phyloP scores from a whole-genome alignment of 2,888 invertebrate species.

The Thymelicus sylvestris region DNA sequence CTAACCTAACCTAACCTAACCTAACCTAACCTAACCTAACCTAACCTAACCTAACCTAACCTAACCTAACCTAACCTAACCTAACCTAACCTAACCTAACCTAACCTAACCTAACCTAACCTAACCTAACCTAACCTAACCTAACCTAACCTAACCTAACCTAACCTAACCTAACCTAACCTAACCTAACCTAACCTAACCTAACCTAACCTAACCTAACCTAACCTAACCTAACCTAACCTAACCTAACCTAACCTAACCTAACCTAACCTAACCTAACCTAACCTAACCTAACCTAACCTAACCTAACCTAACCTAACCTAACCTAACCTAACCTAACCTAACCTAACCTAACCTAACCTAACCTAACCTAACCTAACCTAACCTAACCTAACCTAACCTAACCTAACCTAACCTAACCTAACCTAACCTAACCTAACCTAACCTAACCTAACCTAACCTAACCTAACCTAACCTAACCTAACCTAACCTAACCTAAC shows the following conservation, averaged over 20 bases:
- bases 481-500: conserved; percentile 7
- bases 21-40: no score
- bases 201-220: conserved; percentile 10
- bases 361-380: conserved; percentile 7
- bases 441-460: conserved; percentile 7
- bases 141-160: conserved; percentile 10
- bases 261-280: conserved; percentile 10
- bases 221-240: conserved; percentile 10
- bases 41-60: no score
- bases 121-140: conserved; percentile 10
- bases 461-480: conserved; percentile 7
- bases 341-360: conserved; percentile 7
- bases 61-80: conserved; percentile 10
- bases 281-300: conserved; percentile 7
- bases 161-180: conserved; percentile 10
- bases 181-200: conserved; percentile 10
- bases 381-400: conserved; percentile 7
- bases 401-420: conserved; percentile 7
- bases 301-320: conserved; percentile 7
- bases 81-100: conserved; percentile 10
- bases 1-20: no score
- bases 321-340: conserved; percentile 7
- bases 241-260: conserved; percentile 10
- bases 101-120: conserved; percentile 10
- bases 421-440: conserved; percentile 7